Conservation (phyloP, 2,888 invertebrate species). For the Punctoribates punctum region DNA sequence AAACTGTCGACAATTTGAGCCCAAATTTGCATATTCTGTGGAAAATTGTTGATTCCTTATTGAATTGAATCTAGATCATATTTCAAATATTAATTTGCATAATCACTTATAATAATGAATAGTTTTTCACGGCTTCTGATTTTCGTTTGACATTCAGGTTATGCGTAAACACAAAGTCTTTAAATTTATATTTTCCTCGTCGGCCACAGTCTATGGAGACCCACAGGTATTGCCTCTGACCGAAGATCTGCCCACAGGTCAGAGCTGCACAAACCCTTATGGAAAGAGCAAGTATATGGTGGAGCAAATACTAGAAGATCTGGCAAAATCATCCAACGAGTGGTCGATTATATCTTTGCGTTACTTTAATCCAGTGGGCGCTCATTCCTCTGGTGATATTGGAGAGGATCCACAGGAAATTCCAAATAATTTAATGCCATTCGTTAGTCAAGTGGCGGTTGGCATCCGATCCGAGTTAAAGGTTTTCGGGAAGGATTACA, state of each 20-base stretch:
- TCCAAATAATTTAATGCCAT: slow-evolving; percentile 67
- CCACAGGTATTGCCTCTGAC: slow-evolving; percentile 78
- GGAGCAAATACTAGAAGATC: slow-evolving; percentile 85
- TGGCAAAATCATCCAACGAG: slow-evolving; percentile 68
- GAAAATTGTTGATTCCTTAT: no score
- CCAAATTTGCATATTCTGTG: no score
- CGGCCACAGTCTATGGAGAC: slow-evolving; percentile 87
- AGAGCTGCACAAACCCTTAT: slow-evolving; percentile 81
- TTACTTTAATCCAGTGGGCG: slow-evolving; percentile 61
- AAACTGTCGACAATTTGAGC: no score
- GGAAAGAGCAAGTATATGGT: slow-evolving; percentile 90
- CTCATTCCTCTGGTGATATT: slow-evolving; percentile 58
- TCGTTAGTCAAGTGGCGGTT: slow-evolving; percentile 73
- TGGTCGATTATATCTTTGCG: slow-evolving; percentile 59
- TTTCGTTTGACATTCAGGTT: no score
- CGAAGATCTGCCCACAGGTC: slow-evolving; percentile 76
- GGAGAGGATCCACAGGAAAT: slow-evolving; percentile 60
- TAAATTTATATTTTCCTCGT: slow-evolving; percentile 79
- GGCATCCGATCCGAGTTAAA: slow-evolving; percentile 69
- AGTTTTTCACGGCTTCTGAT: no score
- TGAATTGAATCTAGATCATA: no score
- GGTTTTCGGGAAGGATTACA: slow-evolving; percentile 83
- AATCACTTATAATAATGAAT: no score
- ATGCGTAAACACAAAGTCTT: slow-evolving; percentile 71
- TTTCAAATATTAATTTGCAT: no score